A percentile compares a stretch with the other conserved stretches of the same genome.
These are phyloP conservation scores for Lepidotrigona ventralis DNA, from an alignment of 1,140 invertebrate genomes.

Conservation along the genomic window DNA sequence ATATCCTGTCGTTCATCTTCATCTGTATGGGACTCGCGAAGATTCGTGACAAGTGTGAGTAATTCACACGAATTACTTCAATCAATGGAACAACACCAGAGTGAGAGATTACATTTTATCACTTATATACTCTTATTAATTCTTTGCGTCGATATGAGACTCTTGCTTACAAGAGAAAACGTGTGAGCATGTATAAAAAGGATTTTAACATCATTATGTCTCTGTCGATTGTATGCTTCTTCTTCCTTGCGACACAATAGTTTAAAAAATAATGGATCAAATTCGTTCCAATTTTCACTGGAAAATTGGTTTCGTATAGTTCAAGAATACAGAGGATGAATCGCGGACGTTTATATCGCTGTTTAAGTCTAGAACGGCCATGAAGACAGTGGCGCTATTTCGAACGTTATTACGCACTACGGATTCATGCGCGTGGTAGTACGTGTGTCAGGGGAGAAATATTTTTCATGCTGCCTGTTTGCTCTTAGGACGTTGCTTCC, in stretches of 20 bases:
- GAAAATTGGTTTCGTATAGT: neutral
- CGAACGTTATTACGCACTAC: slow-evolving; percentile 36
- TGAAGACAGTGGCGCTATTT: slow-evolving; percentile 5
- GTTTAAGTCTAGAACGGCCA: neutral
- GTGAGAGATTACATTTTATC: slow-evolving; percentile 20
- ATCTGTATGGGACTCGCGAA: neutral
- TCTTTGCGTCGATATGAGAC: neutral
- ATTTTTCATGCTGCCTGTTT: neutral
- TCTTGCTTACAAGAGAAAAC: neutral
- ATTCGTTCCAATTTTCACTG: neutral
- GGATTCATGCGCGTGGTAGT: neutral
- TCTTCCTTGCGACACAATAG: neutral
- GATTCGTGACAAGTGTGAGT: slow-evolving; percentile 2
- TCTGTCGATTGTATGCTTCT: neutral
- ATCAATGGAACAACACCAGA: slow-evolving; percentile 7
- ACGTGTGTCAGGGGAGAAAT: neutral
- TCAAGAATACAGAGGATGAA: neutral
- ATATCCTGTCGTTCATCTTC: slow-evolving; percentile 21
- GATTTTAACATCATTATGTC: neutral
- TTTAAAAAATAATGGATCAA: neutral
- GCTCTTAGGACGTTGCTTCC: no score
- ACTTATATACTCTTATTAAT: slow-evolving; percentile 12
- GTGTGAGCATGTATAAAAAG: neutral
- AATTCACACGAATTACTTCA: slow-evolving; percentile 6
- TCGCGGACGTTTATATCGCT: neutral